Evolutionary conservation across 2,888 invertebrate genomes (phyloP).

Genomic region (Deroplatys truncata): DNA sequence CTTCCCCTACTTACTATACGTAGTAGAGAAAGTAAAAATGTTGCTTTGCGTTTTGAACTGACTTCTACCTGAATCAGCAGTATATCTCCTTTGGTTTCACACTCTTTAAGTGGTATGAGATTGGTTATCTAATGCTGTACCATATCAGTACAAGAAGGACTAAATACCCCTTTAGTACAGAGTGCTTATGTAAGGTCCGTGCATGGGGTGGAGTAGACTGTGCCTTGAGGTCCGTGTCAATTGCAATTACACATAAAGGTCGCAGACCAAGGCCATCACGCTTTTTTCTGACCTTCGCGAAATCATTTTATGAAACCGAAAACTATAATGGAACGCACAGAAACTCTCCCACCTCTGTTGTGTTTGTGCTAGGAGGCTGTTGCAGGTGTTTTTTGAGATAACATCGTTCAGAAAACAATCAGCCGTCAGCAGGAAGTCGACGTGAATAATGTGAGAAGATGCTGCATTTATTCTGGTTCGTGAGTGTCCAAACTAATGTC

Average conservation of each 20-base stretch:
- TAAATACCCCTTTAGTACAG: not conserved
- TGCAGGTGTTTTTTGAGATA: not conserved
- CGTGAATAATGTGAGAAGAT: not conserved
- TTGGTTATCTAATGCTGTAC: too few species aligned
- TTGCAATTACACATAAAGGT: not conserved
- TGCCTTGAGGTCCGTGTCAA: not conserved
- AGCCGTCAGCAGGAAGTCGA: not conserved
- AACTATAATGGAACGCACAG: not conserved
- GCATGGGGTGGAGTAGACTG: not conserved
- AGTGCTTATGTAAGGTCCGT: not conserved
- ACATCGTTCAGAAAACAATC: not conserved
- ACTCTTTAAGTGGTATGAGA: too few species aligned
- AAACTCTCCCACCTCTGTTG: not conserved
- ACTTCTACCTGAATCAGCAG: too few species aligned
- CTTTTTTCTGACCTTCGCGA: not conserved
- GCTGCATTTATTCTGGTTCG: not conserved
- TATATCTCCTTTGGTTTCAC: too few species aligned
- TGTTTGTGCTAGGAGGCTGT: not conserved
- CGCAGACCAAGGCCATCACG: not conserved
- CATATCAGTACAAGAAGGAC: too few species aligned
- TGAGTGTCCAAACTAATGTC: not conserved
- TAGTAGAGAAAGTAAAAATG: too few species aligned
- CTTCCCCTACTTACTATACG: too few species aligned
- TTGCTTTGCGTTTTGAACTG: too few species aligned
- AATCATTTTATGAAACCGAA: not conserved